Evolutionary conservation across 2,888 invertebrate genomes (phyloP), one percentile per base, ranked within the genome.

Genomic region (Hoplodrina blanda): DNA sequence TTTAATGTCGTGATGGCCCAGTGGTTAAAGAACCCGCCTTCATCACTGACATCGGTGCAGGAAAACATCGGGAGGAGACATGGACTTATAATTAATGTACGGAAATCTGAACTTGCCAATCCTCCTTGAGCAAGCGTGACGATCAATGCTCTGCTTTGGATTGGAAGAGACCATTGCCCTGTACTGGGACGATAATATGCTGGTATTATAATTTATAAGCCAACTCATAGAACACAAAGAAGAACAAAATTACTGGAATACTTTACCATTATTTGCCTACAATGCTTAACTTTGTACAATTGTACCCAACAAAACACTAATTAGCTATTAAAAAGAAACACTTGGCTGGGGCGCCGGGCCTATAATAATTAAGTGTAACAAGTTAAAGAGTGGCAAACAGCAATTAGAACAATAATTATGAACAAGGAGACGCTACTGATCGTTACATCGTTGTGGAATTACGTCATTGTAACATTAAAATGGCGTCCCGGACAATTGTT

Each of bases 301-400:
- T 60, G 73, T 73, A 25, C 61, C 30, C 30, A 82, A 68, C 73
- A 63, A 55, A 62, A 77, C 66, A 53, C 49, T 66, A 57, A 62
- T 55, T 20, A 57, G 46, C 66, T 62, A 66, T 57, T 67, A 62
- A 46, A 69, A 73, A 72, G 59, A 67, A 72, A 72, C 50, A 64
- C 55, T 69, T 49, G 57, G 30, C 67, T 49, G 55, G 70, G 62
- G 50, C 69, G 55, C 50, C 53, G 46, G 60, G 71, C 70, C 69
- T 79, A 74, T 69, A 80, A 78, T 76, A 80, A 81, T 83, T 69
- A 82, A 80, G 68, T 79, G 54, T 78, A 81, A 76, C 76, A 82
- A 69, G 72, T 84, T 41, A 78, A 78, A 82, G 64, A 77, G 62
- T 61, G 66, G 73, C 76, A 63, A 71, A 70, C 65, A 82, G 69